These are phyloP conservation scores for Zygothrica quintamaculata DNA, from an alignment of 2,888 invertebrate species.

Conservation along the genomic window DNA sequence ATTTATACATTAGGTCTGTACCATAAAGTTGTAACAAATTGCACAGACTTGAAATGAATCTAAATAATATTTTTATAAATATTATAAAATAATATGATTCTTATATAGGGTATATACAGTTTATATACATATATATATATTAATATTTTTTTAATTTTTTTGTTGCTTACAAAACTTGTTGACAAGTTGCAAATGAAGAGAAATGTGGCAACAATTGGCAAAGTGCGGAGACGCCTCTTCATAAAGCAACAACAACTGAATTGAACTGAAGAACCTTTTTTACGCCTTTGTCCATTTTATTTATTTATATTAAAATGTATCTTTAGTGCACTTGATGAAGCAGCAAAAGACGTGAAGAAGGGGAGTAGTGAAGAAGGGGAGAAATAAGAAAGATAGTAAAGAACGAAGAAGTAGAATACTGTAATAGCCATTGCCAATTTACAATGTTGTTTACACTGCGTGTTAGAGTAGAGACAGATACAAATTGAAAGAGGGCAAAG, in stretches of 20 bases:
- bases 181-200: slow-evolving; percentile 48
- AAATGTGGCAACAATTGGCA: slow-evolving; percentile 41
- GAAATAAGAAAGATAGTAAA: slow-evolving; percentile 4
- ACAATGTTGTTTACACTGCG: slow-evolving; percentile 26
- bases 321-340: slow-evolving; percentile 36
- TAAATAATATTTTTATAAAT: too few species aligned
- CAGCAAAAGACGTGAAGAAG: slow-evolving; percentile 17
- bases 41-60: too few species aligned
- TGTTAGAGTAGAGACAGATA: slow-evolving; percentile 18
- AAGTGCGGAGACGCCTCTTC: slow-evolving; percentile 33
- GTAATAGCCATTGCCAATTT: slow-evolving; percentile 36
- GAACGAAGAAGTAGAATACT: slow-evolving; percentile 4
- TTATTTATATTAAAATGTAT: slow-evolving; percentile 78
- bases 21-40: too few species aligned
- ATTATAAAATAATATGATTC: too few species aligned
- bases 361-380: slow-evolving; percentile 4
- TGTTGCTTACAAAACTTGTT: slow-evolving; percentile 13
- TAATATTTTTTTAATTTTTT: not conserved
- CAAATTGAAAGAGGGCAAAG: too few species aligned
- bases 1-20: slow-evolving; percentile 4
- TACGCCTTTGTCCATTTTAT: slow-evolving; percentile 41
- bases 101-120: too few species aligned
- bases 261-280: not conserved
- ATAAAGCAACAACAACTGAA: slow-evolving; percentile 5
- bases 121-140: too few species aligned